Percentiles rank a stretch among this genome's conserved stretches.
Evolutionary conservation across 1,140 invertebrate species (phyloP).

Genomic region (Brachionus manjavacas): DNA sequence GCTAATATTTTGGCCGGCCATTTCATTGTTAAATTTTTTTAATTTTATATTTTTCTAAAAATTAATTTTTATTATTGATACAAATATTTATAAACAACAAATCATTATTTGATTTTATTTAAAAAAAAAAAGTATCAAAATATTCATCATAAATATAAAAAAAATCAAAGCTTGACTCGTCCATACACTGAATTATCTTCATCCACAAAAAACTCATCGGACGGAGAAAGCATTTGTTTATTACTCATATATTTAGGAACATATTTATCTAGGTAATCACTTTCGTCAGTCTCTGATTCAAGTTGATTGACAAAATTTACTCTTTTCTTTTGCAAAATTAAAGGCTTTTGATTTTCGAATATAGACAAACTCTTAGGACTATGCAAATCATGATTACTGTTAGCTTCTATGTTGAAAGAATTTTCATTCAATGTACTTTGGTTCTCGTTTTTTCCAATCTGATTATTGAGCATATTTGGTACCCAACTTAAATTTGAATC

Average conservation of each 20-base stretch:
- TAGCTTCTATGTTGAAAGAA: not conserved
- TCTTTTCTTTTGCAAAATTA: not conserved
- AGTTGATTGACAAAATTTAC: not conserved
- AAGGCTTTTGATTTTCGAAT: not conserved
- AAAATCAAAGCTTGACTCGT: not conserved
- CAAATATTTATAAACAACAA: too few relatives aligned
- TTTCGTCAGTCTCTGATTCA: slow-evolving; percentile 6
- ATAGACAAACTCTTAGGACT: not conserved
- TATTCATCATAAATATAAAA: not conserved
- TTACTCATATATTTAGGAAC: slow-evolving; percentile 14
- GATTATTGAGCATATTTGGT: not conserved
- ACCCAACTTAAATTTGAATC: not conserved
- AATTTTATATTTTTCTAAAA: too few relatives aligned
- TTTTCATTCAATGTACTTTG: not conserved
- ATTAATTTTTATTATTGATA: too few relatives aligned
- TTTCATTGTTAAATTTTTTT: too few relatives aligned
- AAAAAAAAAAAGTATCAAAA: not conserved
- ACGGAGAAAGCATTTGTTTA: not conserved
- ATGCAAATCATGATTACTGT: not conserved
- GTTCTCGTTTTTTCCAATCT: not conserved
- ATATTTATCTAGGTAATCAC: slow-evolving; percentile 28
- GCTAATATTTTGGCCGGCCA: too few relatives aligned
- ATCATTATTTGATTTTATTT: not conserved
- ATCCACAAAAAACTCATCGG: slow-evolving; percentile 1
- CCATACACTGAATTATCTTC: slow-evolving; percentile 30